Conservation (phyloP, 2,888 invertebrate species). For the Proisotoma minuta region DNA sequence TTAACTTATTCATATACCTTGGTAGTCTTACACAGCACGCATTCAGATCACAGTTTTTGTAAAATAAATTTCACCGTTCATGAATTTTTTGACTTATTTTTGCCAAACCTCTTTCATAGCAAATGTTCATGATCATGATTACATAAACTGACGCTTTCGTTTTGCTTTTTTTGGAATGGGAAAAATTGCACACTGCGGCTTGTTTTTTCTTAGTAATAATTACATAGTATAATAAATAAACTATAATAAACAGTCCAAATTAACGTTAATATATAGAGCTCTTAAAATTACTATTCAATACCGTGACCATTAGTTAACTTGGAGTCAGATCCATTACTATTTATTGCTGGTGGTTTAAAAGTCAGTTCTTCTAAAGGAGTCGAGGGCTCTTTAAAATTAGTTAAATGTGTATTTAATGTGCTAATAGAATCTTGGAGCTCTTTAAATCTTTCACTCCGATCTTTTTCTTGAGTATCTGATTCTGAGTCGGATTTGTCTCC, state of each 20-base stretch:
- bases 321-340: background rate
- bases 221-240: too few species aligned
- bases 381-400: slow-evolving; percentile 28
- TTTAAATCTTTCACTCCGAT: slow-evolving; percentile 24
- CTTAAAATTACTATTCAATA: too few species aligned
- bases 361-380: background rate
- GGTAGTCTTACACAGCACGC: slow-evolving; percentile 46
- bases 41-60: slow-evolving; percentile 46
- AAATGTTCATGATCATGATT: too few species aligned
- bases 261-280: too few species aligned
- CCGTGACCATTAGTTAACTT: slow-evolving; percentile 4
- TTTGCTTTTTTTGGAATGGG: background rate
- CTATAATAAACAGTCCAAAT: too few species aligned
- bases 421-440: slow-evolving; percentile 81
- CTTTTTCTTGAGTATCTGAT: slow-evolving; percentile 39
- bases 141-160: too few species aligned
- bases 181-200: too few species aligned
- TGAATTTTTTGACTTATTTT: too few species aligned
- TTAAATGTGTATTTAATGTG: slow-evolving; percentile 88
- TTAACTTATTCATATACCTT: too few species aligned
- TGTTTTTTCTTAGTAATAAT: too few species aligned
- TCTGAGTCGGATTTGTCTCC: slow-evolving; percentile 44
- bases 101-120: too few species aligned
- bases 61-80: slow-evolving; percentile 20
- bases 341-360: background rate